Evolutionary conservation across 1,140 invertebrate genomes (phyloP).

Genomic region (Harlomillsia oculata): DNA sequence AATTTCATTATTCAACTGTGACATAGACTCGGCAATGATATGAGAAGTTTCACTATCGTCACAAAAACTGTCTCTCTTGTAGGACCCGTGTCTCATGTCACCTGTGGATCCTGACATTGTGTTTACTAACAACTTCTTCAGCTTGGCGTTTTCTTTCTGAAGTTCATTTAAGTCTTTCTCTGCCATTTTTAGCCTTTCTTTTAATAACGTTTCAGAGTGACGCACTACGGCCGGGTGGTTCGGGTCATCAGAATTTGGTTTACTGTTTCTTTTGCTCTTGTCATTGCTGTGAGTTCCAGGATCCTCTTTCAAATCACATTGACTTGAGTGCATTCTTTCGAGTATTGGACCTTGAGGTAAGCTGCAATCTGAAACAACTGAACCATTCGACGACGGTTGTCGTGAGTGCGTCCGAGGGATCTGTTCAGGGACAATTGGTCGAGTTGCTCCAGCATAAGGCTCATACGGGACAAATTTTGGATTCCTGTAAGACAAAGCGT

Average conservation of each 20-base stretch:
- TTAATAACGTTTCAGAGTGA: constrained; percentile 23
- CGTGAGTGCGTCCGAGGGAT: background rate
- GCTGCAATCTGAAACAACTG: background rate
- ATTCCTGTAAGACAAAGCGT: constrained; percentile 13
- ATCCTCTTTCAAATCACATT: too few species aligned
- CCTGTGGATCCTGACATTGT: constrained; percentile 20
- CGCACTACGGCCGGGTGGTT: too few species aligned
- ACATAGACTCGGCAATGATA: constrained; percentile 25
- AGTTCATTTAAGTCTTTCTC: constrained; percentile 33
- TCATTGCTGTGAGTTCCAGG: too few species aligned
- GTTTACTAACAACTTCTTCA: constrained; percentile 32
- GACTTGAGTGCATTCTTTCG: too few species aligned
- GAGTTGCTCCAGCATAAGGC: constrained; percentile 28
- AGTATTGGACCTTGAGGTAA: background rate
- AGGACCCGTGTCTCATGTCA: background rate
- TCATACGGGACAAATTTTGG: constrained; percentile 35
- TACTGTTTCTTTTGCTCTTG: too few species aligned
- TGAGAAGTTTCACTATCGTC: constrained; percentile 1
- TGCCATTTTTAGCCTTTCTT: constrained; percentile 29
- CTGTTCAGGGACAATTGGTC: constrained; percentile 2
- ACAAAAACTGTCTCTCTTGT: background rate
- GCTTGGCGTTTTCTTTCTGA: constrained; percentile 26
- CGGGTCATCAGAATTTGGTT: too few species aligned
- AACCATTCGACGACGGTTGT: background rate
- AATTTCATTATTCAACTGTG: constrained; percentile 30